A percentile compares a stretch with the other conserved stretches of the same genome.
phyloP scores from a whole-genome alignment of 53 echinoderm and acorn worm species.

The Echinometra lucunter region DNA sequence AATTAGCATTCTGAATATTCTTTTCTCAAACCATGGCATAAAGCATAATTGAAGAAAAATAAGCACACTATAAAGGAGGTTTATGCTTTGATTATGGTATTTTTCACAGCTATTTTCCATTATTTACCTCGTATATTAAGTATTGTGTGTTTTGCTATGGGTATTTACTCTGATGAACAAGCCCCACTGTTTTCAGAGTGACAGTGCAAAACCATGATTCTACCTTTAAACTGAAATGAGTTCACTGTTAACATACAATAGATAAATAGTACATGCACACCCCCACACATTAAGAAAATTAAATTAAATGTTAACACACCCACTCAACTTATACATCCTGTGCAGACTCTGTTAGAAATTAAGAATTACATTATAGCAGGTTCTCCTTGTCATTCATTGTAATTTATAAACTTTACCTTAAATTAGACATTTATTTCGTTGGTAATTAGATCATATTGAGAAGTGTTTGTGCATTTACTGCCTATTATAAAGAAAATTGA shows the following conservation, averaged over 20 bases:
- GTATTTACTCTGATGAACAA: too few relatives aligned
- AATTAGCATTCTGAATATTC: too few relatives aligned
- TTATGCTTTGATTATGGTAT: too few relatives aligned
- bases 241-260: background rate
- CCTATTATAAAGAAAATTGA: background rate
- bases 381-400: background rate
- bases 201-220: background rate
- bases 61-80: too few relatives aligned
- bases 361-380: background rate
- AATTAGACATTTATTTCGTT: background rate
- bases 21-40: too few relatives aligned
- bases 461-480: background rate
- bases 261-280: background rate
- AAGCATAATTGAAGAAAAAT: too few relatives aligned
- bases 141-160: too few relatives aligned
- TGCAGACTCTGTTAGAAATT: background rate
- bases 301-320: background rate
- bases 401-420: background rate
- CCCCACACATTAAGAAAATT: background rate
- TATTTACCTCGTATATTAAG: too few relatives aligned
- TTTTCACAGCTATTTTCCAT: too few relatives aligned
- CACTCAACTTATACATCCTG: background rate
- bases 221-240: background rate
- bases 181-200: too few relatives aligned
- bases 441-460: background rate